These are phyloP conservation scores for Ciconia stormi DNA, from an alignment of 2,113 vertebrate species.

Conservation along the genomic window DNA sequence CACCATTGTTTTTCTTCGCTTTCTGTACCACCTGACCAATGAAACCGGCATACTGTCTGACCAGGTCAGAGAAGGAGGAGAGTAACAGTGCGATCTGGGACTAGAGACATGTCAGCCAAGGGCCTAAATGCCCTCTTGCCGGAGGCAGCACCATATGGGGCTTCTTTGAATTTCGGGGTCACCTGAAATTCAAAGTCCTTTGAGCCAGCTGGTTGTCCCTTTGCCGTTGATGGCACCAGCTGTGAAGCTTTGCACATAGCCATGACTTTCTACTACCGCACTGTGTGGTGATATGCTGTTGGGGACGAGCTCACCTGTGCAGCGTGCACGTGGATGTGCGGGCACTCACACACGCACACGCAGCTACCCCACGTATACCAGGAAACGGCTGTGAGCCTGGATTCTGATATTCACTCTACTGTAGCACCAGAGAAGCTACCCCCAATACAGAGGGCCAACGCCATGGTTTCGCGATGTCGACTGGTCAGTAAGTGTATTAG, in stretches of 20 bases:
- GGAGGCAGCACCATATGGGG: not conserved
- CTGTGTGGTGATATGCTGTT: rapidly evolving
- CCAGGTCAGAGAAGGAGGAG: too few species aligned
- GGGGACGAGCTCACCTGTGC: not conserved
- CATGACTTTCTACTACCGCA: rapidly evolving
- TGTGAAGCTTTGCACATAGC: not conserved
- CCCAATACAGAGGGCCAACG: rapidly evolving
- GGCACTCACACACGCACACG: too few species aligned
- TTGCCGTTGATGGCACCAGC: not conserved
- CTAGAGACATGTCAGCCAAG: not conserved
- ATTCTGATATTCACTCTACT: rapidly evolving
- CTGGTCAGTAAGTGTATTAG: too few species aligned
- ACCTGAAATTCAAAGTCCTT: not conserved
- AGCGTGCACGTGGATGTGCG: too few species aligned
- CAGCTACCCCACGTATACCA: rapidly evolving
- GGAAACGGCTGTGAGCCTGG: too few species aligned
- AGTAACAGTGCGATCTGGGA: not conserved
- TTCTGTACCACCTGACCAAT: rapidly evolving
- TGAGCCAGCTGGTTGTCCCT: not conserved
- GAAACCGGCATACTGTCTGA: not conserved
- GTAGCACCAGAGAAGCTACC: not conserved
- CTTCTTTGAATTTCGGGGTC: not conserved
- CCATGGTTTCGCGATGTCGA: rapidly evolving
- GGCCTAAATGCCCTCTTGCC: not conserved
- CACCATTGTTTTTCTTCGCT: not conserved